Evolutionary conservation across 1,140 invertebrate genomes (phyloP), one percentile per base, ranked within the genome.

Genomic region (Macrobrachium nipponense): DNA sequence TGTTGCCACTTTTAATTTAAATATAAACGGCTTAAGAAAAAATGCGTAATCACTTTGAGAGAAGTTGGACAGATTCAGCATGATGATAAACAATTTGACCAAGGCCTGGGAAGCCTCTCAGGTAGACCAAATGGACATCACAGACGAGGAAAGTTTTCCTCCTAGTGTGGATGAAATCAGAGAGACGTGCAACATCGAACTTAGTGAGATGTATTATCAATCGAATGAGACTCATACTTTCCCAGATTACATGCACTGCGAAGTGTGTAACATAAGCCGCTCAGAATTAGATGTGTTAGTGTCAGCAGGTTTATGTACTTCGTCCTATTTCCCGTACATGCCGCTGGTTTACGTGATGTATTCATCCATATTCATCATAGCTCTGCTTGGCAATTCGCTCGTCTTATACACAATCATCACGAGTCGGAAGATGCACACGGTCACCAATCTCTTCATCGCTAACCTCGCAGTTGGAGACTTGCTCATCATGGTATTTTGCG

Each of bases 381-480:
- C 96, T 0, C 90, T 97, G 8, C 87, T 94, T 0, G 96, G 96
- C 10, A 97, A 97, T 90, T 94, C 94, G 15, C 92, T 96, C 5
- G 95, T 97, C 5, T 96, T 95, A 90, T 96, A 95, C 90, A 95
- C 97, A 8, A 95, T 97, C 1, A 92, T 95, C 80, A 93, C 93
- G 12, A 95, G 94, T 44, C 92, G 95, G 43, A 86, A 80, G 44
- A 97, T 97, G 96, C 93, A 95, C 87, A 96, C 96, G 0, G 95
- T 97, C 3, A 97, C 96, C 5, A 97, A 97, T 89, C 95, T 95
- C 90, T 96, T 97, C 90, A 97, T 97, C 87, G 94, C 94, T 87
- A 97, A 97, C 91, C 91, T 97, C 79, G 95, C 96, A 0, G 91
- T 97, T 17, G 95, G 96, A 36, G 96, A 97, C 90, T 94, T 97